phyloP scores from a whole-genome alignment of 2,113 vertebrate species.

The Mirounga angustirostris region DNA sequence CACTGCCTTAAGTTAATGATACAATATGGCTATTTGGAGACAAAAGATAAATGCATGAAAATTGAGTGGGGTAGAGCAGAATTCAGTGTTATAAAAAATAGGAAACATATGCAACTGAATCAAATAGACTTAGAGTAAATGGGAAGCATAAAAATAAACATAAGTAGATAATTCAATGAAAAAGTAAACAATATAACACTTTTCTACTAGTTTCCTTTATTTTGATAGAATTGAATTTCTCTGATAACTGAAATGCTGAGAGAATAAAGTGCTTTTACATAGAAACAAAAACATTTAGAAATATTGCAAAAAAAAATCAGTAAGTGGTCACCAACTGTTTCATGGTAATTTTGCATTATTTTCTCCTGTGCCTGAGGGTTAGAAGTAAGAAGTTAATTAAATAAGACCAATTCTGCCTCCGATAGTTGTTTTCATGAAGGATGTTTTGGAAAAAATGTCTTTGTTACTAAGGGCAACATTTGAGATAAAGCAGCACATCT shows the following conservation, averaged over 20 bases:
- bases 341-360: slow-evolving; percentile 78
- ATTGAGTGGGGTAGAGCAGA: neutral
- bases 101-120: neutral
- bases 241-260: slow-evolving; percentile 29
- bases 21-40: neutral
- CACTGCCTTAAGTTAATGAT: slow-evolving; percentile 35
- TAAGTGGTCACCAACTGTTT: slow-evolving; percentile 68
- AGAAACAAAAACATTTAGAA: slow-evolving; percentile 70
- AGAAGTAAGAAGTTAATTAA: slow-evolving; percentile 80
- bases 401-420: slow-evolving; percentile 59
- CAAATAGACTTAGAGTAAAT: neutral
- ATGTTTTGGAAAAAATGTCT: slow-evolving; percentile 53
- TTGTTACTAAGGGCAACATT: slow-evolving; percentile 48
- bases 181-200: slow-evolving; percentile 1
- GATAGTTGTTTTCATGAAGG: slow-evolving; percentile 72
- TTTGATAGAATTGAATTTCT: slow-evolving; percentile 53
- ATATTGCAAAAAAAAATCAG: slow-evolving; percentile 46
- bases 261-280: neutral
- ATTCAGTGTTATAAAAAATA: slow-evolving; percentile 2
- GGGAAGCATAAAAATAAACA: neutral
- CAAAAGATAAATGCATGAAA: slow-evolving; percentile 29
- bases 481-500: slow-evolving; percentile 51
- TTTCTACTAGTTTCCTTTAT: slow-evolving; percentile 51
- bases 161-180: slow-evolving; percentile 18
- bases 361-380: slow-evolving; percentile 69